Evolutionary conservation across 1,140 invertebrate species (phyloP).

Genomic region (Drosophila watanabei): DNA sequence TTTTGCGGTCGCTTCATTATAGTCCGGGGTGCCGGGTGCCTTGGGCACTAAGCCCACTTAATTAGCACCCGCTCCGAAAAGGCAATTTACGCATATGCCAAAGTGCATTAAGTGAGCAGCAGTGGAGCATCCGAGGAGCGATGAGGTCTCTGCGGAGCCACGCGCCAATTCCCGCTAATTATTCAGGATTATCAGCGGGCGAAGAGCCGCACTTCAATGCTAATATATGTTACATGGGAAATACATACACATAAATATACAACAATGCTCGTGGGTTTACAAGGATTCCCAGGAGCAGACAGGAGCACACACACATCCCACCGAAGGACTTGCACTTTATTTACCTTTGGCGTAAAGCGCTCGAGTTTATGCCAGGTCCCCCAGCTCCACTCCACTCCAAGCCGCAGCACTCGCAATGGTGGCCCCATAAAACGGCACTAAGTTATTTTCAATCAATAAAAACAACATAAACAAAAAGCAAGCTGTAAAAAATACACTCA

Average conservation of each 20-base stretch:
- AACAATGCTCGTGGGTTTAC: conserved; percentile 25
- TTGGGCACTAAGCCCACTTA: conserved; percentile 48
- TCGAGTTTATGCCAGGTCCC: conserved; percentile 62
- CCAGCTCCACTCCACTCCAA: not conserved
- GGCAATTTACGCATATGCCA: conserved; percentile 66
- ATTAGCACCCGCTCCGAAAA: conserved; percentile 51
- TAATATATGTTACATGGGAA: not conserved
- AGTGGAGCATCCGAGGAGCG: not conserved
- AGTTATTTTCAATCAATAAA: conserved; percentile 84
- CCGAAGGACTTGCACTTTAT: conserved; percentile 58
- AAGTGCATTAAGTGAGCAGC: conserved; percentile 66
- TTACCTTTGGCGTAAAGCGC: conserved; percentile 78
- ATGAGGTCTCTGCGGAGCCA: conserved; percentile 36
- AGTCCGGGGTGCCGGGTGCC: conserved; percentile 14
- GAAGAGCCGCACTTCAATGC: conserved; percentile 1
- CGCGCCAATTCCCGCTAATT: conserved; percentile 54
- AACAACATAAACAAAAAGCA: conserved; percentile 81
- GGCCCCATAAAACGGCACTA: conserved; percentile 77
- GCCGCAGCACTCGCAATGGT: conserved; percentile 7
- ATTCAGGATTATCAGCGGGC: conserved; percentile 54
- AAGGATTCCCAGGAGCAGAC: conserved; percentile 21
- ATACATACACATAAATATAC: not conserved
- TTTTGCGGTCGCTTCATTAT: conserved; percentile 35
- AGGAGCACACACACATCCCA: not conserved
- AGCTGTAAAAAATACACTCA: conserved; percentile 82